phyloP scores from a whole-genome alignment of 2,797 vertebrate species.

The Sebastiscus tertius region DNA sequence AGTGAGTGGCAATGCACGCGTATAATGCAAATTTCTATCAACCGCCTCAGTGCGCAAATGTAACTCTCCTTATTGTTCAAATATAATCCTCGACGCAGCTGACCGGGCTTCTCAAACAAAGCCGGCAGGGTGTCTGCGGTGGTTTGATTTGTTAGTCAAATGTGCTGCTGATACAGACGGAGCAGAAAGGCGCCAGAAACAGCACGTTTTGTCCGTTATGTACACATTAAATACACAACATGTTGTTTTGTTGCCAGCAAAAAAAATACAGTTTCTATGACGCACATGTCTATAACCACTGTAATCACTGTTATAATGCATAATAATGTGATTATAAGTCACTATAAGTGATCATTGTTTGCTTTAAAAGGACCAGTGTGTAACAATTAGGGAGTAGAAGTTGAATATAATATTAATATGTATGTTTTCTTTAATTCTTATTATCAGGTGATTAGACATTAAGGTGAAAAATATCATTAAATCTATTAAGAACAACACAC shows the following conservation, averaged over 20 bases:
- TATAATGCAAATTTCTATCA: not conserved
- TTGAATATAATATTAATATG: no score
- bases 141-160: conserved; percentile 58
- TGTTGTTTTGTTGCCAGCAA: not conserved
- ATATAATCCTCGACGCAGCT: not conserved
- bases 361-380: accelerated
- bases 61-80: not conserved
- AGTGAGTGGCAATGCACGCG: no score
- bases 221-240: not conserved
- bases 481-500: no score
- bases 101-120: not conserved
- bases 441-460: no score
- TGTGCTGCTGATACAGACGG: not conserved
- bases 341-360: no score
- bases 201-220: not conserved
- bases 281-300: accelerated
- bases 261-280: not conserved
- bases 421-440: no score
- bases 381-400: no score
- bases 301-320: no score
- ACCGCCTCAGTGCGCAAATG: not conserved
- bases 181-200: not conserved
- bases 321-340: no score
- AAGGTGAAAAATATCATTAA: no score
- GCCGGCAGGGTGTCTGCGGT: not conserved